Evolutionary conservation across 2,797 vertebrate genomes (phyloP).

Genomic region (Macropodus opercularis): DNA sequence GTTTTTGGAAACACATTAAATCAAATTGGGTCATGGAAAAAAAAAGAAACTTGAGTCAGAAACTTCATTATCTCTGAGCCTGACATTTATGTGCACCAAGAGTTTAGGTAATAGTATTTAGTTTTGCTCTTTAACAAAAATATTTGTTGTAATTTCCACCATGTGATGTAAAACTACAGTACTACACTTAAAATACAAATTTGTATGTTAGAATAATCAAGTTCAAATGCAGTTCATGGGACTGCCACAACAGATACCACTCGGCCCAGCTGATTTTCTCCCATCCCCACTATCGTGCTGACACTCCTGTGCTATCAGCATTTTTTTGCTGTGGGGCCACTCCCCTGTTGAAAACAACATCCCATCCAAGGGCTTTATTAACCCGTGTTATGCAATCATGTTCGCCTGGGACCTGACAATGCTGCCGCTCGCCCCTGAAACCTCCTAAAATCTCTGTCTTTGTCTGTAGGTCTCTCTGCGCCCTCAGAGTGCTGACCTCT

Average conservation of each 20-base stretch:
- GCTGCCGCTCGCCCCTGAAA: slow-evolving; percentile 42
- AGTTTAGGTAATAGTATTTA: slow-evolving; percentile 25
- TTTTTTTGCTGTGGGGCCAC: slow-evolving; percentile 65
- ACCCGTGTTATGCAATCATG: slow-evolving; percentile 62
- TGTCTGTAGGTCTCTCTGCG: slow-evolving; percentile 16
- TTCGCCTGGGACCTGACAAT: slow-evolving; percentile 53
- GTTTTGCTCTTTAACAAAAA: slow-evolving; percentile 1
- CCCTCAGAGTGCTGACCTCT: slow-evolving; percentile 4
- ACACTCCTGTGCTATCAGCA: slow-evolving; percentile 69
- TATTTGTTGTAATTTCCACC: background rate
- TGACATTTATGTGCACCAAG: slow-evolving; percentile 10
- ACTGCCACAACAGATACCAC: slow-evolving; percentile 63
- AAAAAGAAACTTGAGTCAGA: no score
- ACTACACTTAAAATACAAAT: slow-evolving; percentile 16
- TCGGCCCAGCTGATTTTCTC: slow-evolving; percentile 34
- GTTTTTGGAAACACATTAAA: background rate
- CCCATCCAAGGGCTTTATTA: slow-evolving; percentile 67
- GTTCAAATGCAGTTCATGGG: slow-evolving; percentile 25
- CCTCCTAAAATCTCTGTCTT: slow-evolving; percentile 51
- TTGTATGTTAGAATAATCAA: slow-evolving; percentile 26
- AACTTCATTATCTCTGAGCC: slow-evolving; percentile 31
- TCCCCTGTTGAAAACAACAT: slow-evolving; percentile 63
- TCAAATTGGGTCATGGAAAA: no score
- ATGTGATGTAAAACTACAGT: background rate
- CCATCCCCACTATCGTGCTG: slow-evolving; percentile 47